Evolutionary conservation across 30 jellyfish, hydroid and myxozoan genomes (phyloP).

Genomic region (Nemopilema nomurai): DNA sequence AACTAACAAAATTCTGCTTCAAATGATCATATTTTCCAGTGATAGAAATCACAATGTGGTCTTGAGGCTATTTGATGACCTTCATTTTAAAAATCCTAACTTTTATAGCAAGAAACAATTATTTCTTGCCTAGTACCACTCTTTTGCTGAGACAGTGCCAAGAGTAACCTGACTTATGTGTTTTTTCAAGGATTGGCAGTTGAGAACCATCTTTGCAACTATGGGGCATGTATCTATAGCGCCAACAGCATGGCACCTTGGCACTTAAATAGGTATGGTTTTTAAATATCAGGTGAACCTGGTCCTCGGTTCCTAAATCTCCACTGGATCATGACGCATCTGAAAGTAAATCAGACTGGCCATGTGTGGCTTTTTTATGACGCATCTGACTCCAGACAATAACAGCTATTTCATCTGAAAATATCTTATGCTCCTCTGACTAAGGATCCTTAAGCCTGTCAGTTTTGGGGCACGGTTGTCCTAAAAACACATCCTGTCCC

Average conservation of each 20-base stretch:
- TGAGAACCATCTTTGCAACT: too few relatives aligned
- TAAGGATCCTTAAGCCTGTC: slow-evolving; percentile 45
- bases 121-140: too few relatives aligned
- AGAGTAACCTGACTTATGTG: too few relatives aligned
- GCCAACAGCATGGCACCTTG: neutral
- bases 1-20: too few relatives aligned
- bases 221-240: neutral
- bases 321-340: slow-evolving; percentile 31
- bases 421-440: slow-evolving; percentile 24
- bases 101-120: too few relatives aligned
- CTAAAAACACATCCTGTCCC: slow-evolving; percentile 29
- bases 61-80: too few relatives aligned
- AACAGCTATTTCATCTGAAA: slow-evolving; percentile 31
- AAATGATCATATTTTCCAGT: too few relatives aligned
- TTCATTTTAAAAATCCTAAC: too few relatives aligned
- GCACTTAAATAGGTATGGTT: neutral
- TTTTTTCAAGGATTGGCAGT: too few relatives aligned
- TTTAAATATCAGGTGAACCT: neutral
- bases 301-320: neutral
- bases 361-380: neutral
- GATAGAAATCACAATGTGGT: too few relatives aligned
- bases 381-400: slow-evolving; percentile 33
- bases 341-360: neutral
- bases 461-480: slow-evolving; percentile 11
- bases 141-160: too few relatives aligned